Evolutionary conservation across 2,113 vertebrate genomes (phyloP).

Genomic region (Mesembrinibis cayennensis): DNA sequence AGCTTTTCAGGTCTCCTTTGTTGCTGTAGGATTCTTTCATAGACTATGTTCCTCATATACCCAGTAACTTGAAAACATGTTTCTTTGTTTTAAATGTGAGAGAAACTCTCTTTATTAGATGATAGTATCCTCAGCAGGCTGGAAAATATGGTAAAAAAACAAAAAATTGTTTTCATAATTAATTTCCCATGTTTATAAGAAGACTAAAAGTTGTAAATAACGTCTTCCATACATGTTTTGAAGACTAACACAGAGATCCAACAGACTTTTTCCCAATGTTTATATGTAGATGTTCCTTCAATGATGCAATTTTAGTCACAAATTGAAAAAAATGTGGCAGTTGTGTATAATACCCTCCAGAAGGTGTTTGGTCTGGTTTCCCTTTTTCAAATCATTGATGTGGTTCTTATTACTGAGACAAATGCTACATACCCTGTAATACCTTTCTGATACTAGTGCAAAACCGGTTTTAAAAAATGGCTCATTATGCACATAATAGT

Average conservation of each 20-base stretch:
- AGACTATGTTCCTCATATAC: not conserved
- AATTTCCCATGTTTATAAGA: not conserved
- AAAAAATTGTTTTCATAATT: not conserved
- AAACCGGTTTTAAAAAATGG: not conserved
- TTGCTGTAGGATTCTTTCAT: not conserved
- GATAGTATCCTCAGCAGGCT: not conserved
- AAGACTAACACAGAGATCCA: not conserved
- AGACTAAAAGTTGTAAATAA: not conserved
- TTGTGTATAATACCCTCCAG: not conserved
- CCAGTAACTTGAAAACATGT: not conserved
- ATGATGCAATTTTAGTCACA: not conserved
- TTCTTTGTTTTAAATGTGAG: not conserved
- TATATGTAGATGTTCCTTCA: not conserved
- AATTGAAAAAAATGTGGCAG: not conserved
- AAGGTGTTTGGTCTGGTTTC: not conserved
- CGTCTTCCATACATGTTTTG: not conserved
- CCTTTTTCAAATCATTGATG: not conserved
- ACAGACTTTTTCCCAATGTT: not conserved
- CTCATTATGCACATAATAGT: not conserved
- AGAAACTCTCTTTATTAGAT: not conserved
- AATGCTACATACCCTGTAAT: not conserved
- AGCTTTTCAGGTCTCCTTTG: not conserved
- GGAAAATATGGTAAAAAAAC: not conserved
- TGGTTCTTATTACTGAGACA: not conserved
- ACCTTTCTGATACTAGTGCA: not conserved